Evolutionary conservation across 2,113 vertebrate genomes (phyloP), one percentile per base, ranked within the genome.

Genomic region (Himantopus leucocephalus): DNA sequence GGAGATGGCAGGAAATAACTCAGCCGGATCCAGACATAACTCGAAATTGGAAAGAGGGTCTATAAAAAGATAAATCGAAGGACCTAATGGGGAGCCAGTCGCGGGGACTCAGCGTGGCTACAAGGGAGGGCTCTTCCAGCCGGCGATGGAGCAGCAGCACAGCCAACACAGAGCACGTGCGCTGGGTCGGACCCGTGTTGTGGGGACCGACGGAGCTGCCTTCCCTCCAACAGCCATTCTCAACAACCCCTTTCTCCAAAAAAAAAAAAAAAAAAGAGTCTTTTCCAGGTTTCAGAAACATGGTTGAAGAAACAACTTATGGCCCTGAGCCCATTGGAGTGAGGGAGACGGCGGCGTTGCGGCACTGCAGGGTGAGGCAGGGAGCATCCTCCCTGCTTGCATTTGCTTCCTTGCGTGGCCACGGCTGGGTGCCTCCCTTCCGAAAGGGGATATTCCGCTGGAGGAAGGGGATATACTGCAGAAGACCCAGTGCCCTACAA

Each of bases 1-100:
- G 89, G 86, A 80, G 81, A 89, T 80, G 93, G 76, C 92, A 92
- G 79, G 83, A 77, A 84, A 73, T 52, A 23, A 73, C 62, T 83
- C 87, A 74, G 43, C n/a, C 2, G 5, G 67, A 79, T 90, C 34
- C 85, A 68, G 80, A 27, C 75, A 14, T 26, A 35, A 6, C 22
- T 55, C 3, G 0, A 43, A 68, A 83, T 16, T 34, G 87, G 85
- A 30, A 82, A 62, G 23, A 73, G 53, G 53, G 11, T 27, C 66
- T 63, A 21, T 37, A 48, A 96, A 91, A 73, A 74, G 80, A 32
- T 5, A 56, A 43, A 37, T 13, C 1, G 0, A 41, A 32, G 70
- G n/a, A 83, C 29, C 16, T 27, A 21, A 35, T 0, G 15, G 48
- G 60, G 23, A 80, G 59, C 29, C 48, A 45, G 55, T 8, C 6